Evolutionary conservation across 2,113 vertebrate species (phyloP).

Genomic region (Lipophrys pholis): DNA sequence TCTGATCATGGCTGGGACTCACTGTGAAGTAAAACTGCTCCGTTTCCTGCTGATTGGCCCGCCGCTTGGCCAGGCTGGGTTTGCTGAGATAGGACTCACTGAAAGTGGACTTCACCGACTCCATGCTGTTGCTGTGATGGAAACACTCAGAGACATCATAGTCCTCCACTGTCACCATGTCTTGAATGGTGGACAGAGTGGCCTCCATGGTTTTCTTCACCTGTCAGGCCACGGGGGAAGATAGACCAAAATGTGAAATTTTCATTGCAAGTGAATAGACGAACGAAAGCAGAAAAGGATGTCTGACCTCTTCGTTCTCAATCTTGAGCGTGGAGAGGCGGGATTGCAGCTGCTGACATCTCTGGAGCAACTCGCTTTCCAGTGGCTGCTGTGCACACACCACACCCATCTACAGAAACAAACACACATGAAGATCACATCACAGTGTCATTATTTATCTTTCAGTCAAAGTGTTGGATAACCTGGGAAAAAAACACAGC

Average conservation of each 20-base stretch:
- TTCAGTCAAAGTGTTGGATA: too few species aligned
- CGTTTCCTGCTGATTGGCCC: conserved; percentile 98
- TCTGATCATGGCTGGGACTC: conserved; percentile 42
- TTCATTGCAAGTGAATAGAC: background rate
- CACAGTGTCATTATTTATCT: too few species aligned
- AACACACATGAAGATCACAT: background rate
- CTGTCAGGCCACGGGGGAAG: conserved; percentile 69
- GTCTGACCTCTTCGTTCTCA: conserved; percentile 95
- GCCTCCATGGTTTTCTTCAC: conserved; percentile 99
- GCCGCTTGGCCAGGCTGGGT: conserved; percentile 95
- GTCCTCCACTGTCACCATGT: conserved; percentile 98
- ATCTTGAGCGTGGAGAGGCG: conserved; percentile 95
- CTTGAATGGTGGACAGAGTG: conserved; percentile 97
- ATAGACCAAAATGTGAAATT: too few species aligned
- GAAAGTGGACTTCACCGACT: conserved; percentile 96
- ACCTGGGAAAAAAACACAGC: too few species aligned
- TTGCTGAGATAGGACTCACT: conserved; percentile 99
- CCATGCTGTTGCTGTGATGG: conserved; percentile 99
- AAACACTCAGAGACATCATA: conserved; percentile 98
- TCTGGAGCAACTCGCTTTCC: conserved; percentile 92
- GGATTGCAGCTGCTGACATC: conserved; percentile 95
- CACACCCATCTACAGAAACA: conserved; percentile 87
- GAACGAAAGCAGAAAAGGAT: background rate
- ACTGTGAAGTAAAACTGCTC: conserved; percentile 99
- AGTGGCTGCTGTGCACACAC: conserved; percentile 93